A percentile compares a stretch with the other conserved stretches of the same genome.
These are phyloP conservation scores for Phrynocephalus forsythii DNA, from an alignment of 2,797 vertebrate species.

Conservation along the genomic window DNA sequence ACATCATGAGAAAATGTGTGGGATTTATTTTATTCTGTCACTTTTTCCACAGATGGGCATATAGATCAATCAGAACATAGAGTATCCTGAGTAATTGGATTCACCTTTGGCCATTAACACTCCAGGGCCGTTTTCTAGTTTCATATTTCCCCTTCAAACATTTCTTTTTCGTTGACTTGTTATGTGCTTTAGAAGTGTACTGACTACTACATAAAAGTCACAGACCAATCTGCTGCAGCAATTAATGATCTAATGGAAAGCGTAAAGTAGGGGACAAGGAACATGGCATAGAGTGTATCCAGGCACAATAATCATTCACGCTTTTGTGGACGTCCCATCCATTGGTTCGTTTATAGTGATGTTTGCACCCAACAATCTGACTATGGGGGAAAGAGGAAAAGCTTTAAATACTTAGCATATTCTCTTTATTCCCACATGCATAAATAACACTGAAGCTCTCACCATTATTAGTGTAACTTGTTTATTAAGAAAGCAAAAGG, in stretches of 20 bases:
- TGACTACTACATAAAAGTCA: neutral
- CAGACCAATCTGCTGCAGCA: neutral
- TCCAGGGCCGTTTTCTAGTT: neutral
- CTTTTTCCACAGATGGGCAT: neutral
- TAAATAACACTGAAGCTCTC: neutral
- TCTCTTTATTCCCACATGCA: neutral
- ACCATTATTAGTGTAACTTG: too few species aligned
- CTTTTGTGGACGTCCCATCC: neutral
- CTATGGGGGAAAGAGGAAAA: neutral
- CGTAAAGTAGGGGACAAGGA: neutral
- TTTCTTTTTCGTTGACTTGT: slow-evolving; percentile 1
- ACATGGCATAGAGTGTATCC: neutral
- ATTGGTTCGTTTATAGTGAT: neutral
- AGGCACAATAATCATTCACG: neutral
- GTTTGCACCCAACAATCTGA: neutral
- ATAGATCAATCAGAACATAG: neutral
- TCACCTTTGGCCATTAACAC: neutral
- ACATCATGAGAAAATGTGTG: slow-evolving; percentile 22
- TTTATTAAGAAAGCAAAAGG: too few species aligned
- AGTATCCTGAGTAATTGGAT: neutral
- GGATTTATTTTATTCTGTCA: slow-evolving; percentile 20
- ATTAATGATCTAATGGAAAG: neutral
- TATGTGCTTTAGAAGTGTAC: neutral
- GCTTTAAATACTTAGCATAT: neutral
- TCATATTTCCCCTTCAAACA: neutral